Percentiles rank a stretch among this genome's conserved stretches.
These are phyloP conservation scores for Uropetala carovei DNA, from an alignment of 2,888 invertebrate genomes.

Conservation along the genomic window DNA sequence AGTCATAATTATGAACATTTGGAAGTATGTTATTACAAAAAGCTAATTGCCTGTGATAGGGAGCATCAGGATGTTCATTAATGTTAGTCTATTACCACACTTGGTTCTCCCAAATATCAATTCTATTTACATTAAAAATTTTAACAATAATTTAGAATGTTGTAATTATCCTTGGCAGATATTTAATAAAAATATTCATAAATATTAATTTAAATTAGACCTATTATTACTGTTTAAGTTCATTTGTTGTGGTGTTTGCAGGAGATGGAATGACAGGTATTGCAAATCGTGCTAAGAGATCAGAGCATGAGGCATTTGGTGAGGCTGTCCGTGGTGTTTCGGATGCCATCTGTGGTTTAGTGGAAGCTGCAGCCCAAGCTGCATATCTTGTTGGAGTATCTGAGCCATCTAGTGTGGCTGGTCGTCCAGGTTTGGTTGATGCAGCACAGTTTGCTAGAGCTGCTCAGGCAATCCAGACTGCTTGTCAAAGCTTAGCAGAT, in stretches of 20 bases:
- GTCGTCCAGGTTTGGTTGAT: slow-evolving; percentile 92
- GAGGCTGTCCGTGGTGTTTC: slow-evolving; percentile 90
- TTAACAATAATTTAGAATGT: background rate
- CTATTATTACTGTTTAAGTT: background rate
- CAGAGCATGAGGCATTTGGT: slow-evolving; percentile 90
- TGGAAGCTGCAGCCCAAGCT: slow-evolving; percentile 95
- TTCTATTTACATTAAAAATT: too few species aligned
- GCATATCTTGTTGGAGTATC: slow-evolving; percentile 97
- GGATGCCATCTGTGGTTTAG: slow-evolving; percentile 91
- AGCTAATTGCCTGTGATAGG: background rate
- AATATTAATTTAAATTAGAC: background rate
- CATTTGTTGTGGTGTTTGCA: slow-evolving; percentile 70
- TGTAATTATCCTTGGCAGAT: too few species aligned
- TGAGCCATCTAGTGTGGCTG: slow-evolving; percentile 92
- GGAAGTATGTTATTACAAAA: too few species aligned
- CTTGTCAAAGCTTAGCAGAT: slow-evolving; percentile 87
- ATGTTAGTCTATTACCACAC: background rate
- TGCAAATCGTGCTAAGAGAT: slow-evolving; percentile 92
- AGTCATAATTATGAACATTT: slow-evolving; percentile 1
- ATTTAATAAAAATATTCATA: background rate
- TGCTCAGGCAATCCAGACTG: slow-evolving; percentile 92
- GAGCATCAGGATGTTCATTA: too few species aligned
- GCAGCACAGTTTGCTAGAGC: slow-evolving; percentile 92
- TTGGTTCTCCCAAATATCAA: too few species aligned
- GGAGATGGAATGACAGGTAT: slow-evolving; percentile 96